A percentile compares a stretch with the other conserved stretches of the same genome.
Conservation (phyloP, 2,797 vertebrate species). For the Alectoris magna region DNA sequence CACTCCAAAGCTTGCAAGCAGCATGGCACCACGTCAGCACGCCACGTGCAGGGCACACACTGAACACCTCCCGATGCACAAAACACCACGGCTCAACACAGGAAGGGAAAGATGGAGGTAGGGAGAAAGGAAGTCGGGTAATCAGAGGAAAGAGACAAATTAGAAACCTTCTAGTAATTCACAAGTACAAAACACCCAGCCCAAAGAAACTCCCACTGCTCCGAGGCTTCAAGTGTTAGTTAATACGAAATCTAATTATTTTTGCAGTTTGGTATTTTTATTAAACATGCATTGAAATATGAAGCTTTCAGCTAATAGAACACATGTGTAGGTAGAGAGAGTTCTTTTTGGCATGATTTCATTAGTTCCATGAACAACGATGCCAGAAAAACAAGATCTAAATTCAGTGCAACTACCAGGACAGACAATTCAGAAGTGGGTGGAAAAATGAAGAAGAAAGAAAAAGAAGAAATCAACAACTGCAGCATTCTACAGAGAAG, state of each 20-base stretch:
- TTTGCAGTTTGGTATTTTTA: conserved; percentile 70
- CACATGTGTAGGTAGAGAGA: conserved; percentile 62
- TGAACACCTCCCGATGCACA: background rate
- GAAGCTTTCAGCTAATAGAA: conserved; percentile 63
- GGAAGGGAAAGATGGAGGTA: background rate
- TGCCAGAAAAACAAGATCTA: conserved; percentile 66
- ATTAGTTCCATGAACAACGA: conserved; percentile 3
- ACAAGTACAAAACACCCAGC: background rate
- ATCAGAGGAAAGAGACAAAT: background rate
- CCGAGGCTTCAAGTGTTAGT: background rate
- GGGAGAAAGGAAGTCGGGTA: background rate
- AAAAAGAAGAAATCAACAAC: background rate
- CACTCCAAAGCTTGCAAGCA: background rate
- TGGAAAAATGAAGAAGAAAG: rapidly evolving
- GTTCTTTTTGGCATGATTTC: conserved; percentile 31
- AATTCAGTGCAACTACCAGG: conserved; percentile 39
- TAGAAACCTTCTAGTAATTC: background rate
- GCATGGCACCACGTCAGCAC: background rate
- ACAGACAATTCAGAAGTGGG: background rate
- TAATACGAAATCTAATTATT: conserved; percentile 71
- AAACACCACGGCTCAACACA: background rate
- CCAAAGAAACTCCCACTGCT: background rate
- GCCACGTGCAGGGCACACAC: background rate
- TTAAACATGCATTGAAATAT: conserved; percentile 58
- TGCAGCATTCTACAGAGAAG: background rate